Base-by-base conservation (phyloP, 2,797 vertebrate species). In the Natrix natrix region DNA sequence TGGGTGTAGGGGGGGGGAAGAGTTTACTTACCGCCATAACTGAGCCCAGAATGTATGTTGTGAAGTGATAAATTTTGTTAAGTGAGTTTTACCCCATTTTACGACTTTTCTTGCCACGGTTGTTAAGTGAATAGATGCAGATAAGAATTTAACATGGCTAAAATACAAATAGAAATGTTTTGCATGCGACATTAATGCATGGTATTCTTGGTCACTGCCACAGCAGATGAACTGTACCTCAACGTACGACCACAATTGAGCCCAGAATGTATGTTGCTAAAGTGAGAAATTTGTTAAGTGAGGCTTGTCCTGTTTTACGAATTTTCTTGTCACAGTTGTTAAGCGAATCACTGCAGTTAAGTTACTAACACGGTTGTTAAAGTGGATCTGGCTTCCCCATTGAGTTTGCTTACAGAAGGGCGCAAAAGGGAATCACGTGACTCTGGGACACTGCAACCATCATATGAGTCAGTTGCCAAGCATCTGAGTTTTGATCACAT, bases 1-100 rank as follows among this genome's bases (percentile, higher is more conserved):
- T 56, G 4, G 7, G 61, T 11, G 4, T 0, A 0, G 4, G 13
- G 4, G 61, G 4, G 0, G 7, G 13, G 20, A 59, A 59, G 0
- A 0, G 0, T 1, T 24, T 0, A 63, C 0, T 28, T 63, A 63
- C 4, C 1, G 61, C 26, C 61, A 63, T 26, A 63, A 63, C 13
- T 28, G 61, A 63, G 1, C 26, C 26, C 61, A 28, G 61, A 26
- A 63, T 63, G 61, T 28, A 61, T 11, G 10, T 61, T 61, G 60
- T 24, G 4, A n/a, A n/a, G 26, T 63, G 61, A 63, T 0, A 63
- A 28, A 63, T 63, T 63, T 28, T 63, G 26, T 4, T 63, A 28
- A 4, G 26, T 66, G 61, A n/a, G 4, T 13, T 13, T n/a, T 28
- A 11, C 1, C 28, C 61, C 61, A n/a, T 66, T 66, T 66, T 66